A percentile compares a stretch with the other conserved stretches of the same genome.
Evolutionary conservation across 1,140 invertebrate genomes (phyloP).

Genomic region (Caenorhabditis latens): DNA sequence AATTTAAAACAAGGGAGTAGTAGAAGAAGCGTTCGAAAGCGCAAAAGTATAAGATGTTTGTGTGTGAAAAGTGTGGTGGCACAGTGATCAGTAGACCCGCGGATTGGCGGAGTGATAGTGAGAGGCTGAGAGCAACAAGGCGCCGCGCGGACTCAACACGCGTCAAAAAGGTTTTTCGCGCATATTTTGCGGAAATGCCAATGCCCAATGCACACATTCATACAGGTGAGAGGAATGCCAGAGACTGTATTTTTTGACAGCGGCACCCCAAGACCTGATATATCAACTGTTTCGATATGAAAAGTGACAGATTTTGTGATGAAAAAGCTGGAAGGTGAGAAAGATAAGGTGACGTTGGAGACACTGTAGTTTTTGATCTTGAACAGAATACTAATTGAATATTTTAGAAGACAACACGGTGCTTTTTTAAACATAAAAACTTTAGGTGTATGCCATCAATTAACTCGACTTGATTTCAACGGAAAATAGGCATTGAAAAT

Average conservation of each 20-base stretch:
- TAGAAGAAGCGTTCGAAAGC: slow-evolving; percentile 31
- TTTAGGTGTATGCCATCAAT: no score
- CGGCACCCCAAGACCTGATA: background rate
- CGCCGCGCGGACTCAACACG: slow-evolving; percentile 46
- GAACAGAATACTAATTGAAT: no score
- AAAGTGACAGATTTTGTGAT: slow-evolving; percentile 12
- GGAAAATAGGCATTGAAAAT: no score
- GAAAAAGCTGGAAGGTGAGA: background rate
- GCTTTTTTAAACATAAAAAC: no score
- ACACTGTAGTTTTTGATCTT: background rate
- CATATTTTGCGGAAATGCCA: slow-evolving; percentile 56
- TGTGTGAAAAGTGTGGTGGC: background rate
- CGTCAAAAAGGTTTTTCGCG: slow-evolving; percentile 53
- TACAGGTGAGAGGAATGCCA: background rate
- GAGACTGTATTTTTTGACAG: slow-evolving; percentile 41
- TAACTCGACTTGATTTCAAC: no score
- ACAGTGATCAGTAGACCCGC: slow-evolving; percentile 25
- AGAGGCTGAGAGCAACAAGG: no score
- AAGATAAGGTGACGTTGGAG: background rate
- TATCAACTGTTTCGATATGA: slow-evolving; percentile 31
- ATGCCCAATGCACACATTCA: slow-evolving; percentile 7
- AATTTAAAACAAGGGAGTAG: background rate
- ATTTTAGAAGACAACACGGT: no score
- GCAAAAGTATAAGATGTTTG: slow-evolving; percentile 14
- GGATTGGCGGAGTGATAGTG: background rate